Evolutionary conservation across 2,797 vertebrate species (phyloP), one percentile per base, ranked within the genome.

Genomic region (Enoplosus armatus): DNA sequence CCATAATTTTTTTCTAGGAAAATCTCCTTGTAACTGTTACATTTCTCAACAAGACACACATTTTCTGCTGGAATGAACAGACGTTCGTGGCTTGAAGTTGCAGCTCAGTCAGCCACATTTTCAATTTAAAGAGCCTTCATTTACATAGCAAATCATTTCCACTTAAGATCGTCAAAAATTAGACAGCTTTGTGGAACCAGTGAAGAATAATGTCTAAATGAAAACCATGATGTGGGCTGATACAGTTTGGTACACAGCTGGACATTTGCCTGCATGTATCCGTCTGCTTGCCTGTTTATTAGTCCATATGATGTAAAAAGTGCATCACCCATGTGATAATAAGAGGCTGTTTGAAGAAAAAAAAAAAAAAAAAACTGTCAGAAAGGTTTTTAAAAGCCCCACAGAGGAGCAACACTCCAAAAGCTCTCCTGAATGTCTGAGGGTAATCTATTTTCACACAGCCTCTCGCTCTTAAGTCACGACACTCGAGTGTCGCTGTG

Each of bases 381-480:
- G 63, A 65, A 64, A 68, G 58, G 72, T 33, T 75, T 68, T 81
- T 35, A 2, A 77, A 76, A 69, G 35, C 3, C 4, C 41, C 37
- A 58, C 15, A 73, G 39, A 55, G 61, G 65, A 78, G 59, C 39
- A 79, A 59, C 35, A 60, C 79, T 87, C 79, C 68, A 80, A 71
- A 79, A 79, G 79, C 80, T 72, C 79, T 84, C 64, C 68, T 69
- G 71, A 71, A 64, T 65, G 75, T 85, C 81, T 83, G 74, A 69
- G 47, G 31, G 72, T 86, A 79, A 90, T 91, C 83, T 82, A 89
- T 91, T 87, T 85, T 71, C 78, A 63, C 69, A 67, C 66, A 43
- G 35, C 50, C 35, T 60, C 31, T 45, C 5, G 45, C 82, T 89
- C 81, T 82, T 62, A 83, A 88, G 83, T 87, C 83, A 74, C 45